Base-by-base conservation (phyloP, 2,113 vertebrate species). In the Hymenochirus boettgeri region DNA sequence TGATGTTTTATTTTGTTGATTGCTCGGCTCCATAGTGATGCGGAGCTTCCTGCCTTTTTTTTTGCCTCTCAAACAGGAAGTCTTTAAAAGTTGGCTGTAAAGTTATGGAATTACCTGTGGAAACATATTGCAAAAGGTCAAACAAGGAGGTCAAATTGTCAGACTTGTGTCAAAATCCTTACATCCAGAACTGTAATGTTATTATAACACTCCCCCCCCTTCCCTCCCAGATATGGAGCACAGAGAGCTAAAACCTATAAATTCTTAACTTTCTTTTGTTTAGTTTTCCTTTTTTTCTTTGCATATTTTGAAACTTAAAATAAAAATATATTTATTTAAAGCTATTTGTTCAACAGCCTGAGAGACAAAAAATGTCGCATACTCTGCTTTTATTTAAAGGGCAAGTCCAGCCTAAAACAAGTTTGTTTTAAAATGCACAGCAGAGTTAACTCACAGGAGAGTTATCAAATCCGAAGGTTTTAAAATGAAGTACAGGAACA, bases 21-120 rank as follows among this genome's bases (percentile, higher is more conserved):
- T 61, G 42, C 75, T 60, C 45, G 51, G 70, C 82, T 74, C 74
- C 80, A 79, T 75, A 73, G 78, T 71, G 75, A 83, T 76, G 77
- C 83, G 89, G 79, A 83, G 82, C 86, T 93, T 94, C 93, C 90
- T 89, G 74, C 76, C 76, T n/a, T n/a, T n/a, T n/a, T n/a, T 76
- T 82, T 60, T 48, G 51, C 73, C 80, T 80, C 87, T 87, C 85
- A 85, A 85, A 85, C 93, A 94, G 93, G 93, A 96, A 94, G 86
- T 84, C 83, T 90, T 88, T 85, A 81, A 82, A 84, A 86, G 88
- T 89, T 88, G 85, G 78, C 84, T 65, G 27, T 79, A 88, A 88
- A 89, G 80, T 87, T 88, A 84, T 91, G 90, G 91, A 89, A 91
- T 91, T 91, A 91, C 90, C 91, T 91, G 91, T 95, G 92, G 92